These are phyloP conservation scores for Melipona beecheii DNA, from an alignment of 2,888 invertebrate genomes.

Conservation along the genomic window DNA sequence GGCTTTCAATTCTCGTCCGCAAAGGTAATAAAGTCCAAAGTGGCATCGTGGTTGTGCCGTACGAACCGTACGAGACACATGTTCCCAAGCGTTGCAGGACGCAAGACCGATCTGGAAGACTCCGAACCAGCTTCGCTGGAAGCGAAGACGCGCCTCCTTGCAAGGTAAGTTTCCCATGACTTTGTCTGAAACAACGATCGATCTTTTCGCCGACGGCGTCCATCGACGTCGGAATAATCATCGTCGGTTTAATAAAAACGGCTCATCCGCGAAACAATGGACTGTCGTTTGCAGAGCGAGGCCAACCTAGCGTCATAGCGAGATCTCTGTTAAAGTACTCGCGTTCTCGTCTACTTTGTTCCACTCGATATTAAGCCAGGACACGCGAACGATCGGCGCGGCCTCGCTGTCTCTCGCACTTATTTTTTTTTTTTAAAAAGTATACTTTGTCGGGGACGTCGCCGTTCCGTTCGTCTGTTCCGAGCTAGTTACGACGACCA, in stretches of 20 bases:
- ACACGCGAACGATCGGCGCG: conserved; percentile 1
- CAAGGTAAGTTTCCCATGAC: conserved; percentile 32
- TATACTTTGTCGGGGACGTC: neutral
- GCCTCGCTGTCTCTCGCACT: neutral
- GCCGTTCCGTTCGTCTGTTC: neutral
- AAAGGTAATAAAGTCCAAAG: no score
- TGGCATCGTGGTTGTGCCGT: neutral
- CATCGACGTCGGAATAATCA: conserved; percentile 77
- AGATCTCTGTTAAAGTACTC: conserved; percentile 29
- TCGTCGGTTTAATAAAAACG: conserved; percentile 80
- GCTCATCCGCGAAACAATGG: conserved; percentile 81
- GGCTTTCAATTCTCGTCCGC: no score
- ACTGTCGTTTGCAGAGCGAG: conserved; percentile 77
- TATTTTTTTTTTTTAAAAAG: neutral
- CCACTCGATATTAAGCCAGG: conserved; percentile 54
- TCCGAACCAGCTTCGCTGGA: neutral
- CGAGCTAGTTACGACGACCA: neutral
- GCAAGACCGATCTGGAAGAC: neutral
- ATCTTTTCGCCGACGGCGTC: conserved; percentile 61
- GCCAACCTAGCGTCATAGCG: conserved; percentile 44
- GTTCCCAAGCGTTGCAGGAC: neutral
- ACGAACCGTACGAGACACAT: neutral
- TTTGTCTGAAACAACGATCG: conserved; percentile 53
- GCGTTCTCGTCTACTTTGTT: conserved; percentile 32
- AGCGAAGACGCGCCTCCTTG: neutral